Base-by-base conservation (phyloP, 1,140 invertebrate species). In the Anastrepha ludens region DNA sequence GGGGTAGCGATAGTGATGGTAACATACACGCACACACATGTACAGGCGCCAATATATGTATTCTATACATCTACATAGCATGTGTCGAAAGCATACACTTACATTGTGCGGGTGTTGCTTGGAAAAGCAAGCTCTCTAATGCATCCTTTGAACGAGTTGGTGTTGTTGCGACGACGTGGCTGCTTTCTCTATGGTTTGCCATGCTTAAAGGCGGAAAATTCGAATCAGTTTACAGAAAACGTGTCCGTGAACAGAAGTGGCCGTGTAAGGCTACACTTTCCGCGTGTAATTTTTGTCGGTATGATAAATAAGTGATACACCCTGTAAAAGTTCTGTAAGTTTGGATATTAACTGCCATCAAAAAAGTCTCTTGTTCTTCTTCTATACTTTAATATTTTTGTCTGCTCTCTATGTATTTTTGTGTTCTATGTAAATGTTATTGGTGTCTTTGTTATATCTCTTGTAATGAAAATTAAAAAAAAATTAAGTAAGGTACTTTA, bases 261-360 rank as follows among this genome's bases (percentile, higher is more conserved):
- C 92, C 92, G 92, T 89, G 91, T 90, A 89, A 90, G 92, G 92
- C 92, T 92, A 92, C 91, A 91, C 91, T 91, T 91, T 91, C 90
- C 91, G 91, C 92, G 92, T 92, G 92, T 91, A 92, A 91, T 91
- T 91, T 91, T 91, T 93, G 91, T 93, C 92, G 92, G 92, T 92
- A 93, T 93, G 92, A 92, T 93, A 93, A 92, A 92, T 91, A 93
- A 93, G 91, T 93, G 91, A 93, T 90, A 93, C 92, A 91, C 91
- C 92, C 92, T 92, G 92, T 93, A 92, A 91, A 92, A 93, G 92
- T 92, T 93, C 92, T 92, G 92, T 93, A 93, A 93, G 92, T 93
- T 81, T 91, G 78, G 85, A 39, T 59, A 60, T 86, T 86, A 86
- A 86, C 85, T 86, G 85, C 85, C 85, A 86, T 17, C 74, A 81